Conservation (phyloP, 2,113 vertebrate species). For the Acinonyx jubatus region DNA sequence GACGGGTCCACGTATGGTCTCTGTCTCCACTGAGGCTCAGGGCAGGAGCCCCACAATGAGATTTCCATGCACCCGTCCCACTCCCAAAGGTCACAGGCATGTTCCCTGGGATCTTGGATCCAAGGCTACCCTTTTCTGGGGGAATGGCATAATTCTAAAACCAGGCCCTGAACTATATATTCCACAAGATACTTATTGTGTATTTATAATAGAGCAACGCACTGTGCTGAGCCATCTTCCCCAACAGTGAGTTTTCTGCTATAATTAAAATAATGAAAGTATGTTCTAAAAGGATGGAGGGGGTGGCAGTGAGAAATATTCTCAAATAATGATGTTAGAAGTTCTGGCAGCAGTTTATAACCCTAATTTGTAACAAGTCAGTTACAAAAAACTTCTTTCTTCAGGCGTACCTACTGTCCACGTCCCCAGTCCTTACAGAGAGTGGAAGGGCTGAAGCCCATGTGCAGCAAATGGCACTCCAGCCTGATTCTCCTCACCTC, state of each 20-base stretch:
- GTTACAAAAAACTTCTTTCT: neutral
- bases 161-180: neutral
- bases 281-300: neutral
- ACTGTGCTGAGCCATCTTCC: neutral
- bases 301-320: neutral
- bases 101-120: neutral
- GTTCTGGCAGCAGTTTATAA: slow-evolving; percentile 22
- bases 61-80: neutral
- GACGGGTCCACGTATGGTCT: neutral
- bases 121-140: neutral
- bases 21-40: neutral
- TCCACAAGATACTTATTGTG: neutral
- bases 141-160: neutral
- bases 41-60: neutral
- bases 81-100: neutral
- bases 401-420: neutral
- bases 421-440: neutral
- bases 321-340: neutral
- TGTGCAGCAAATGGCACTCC: neutral
- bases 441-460: neutral
- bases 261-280: slow-evolving; percentile 18
- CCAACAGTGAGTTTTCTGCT: neutral
- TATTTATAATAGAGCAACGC: neutral
- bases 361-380: neutral
- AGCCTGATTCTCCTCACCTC: neutral